phyloP scores from a whole-genome alignment of 2,888 invertebrate species.

The Tethea ocularis region DNA sequence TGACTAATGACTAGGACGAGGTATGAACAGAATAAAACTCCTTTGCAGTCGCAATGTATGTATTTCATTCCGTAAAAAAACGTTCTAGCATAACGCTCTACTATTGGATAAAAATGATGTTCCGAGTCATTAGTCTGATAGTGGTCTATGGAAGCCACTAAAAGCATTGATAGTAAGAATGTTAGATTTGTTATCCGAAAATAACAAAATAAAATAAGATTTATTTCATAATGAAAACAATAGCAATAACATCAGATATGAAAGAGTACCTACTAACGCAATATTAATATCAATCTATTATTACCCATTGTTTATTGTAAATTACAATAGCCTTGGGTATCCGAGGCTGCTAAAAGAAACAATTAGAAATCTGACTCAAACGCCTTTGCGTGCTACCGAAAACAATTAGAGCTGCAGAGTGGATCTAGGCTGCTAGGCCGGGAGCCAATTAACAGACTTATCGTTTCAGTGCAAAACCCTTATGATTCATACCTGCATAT shows the following conservation, averaged over 20 bases:
- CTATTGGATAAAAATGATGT: too few relatives aligned
- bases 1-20: too few relatives aligned
- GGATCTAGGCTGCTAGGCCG: slow-evolving; percentile 58
- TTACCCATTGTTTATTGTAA: slow-evolving; percentile 53
- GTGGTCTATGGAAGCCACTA: too few relatives aligned
- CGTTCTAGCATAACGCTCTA: too few relatives aligned
- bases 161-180: too few relatives aligned
- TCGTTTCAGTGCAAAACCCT: slow-evolving; percentile 41
- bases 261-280: slow-evolving; percentile 37
- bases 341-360: slow-evolving; percentile 58
- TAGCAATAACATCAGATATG: slow-evolving; percentile 27
- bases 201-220: too few relatives aligned
- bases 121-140: too few relatives aligned
- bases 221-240: slow-evolving; percentile 26
- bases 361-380: slow-evolving; percentile 74
- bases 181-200: too few relatives aligned
- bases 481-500: background rate
- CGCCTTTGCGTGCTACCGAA: slow-evolving; percentile 66
- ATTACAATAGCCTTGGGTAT: slow-evolving; percentile 54
- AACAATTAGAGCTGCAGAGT: slow-evolving; percentile 65
- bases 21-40: too few relatives aligned
- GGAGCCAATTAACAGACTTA: slow-evolving; percentile 62
- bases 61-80: too few relatives aligned
- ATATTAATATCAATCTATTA: slow-evolving; percentile 43
- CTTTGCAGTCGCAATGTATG: too few relatives aligned